Base-by-base conservation (phyloP, 2,888 invertebrate species). In the Melinaea menophilus region DNA sequence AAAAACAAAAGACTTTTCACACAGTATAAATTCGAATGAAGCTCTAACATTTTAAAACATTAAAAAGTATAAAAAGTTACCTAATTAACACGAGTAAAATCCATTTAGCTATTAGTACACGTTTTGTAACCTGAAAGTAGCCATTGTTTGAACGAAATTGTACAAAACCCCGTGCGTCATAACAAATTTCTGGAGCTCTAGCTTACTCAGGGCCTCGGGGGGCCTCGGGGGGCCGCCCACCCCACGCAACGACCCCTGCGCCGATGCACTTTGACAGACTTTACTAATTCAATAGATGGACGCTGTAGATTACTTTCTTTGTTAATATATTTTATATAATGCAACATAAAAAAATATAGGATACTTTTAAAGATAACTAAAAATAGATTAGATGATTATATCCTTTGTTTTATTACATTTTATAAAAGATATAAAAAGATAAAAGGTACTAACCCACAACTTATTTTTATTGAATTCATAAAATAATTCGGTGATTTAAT, bases 231-330 rank as follows among this genome's bases (percentile, higher is more conserved):
- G 68, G 74, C 75, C 75, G 67, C 75, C 73, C 72, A 72, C 79
- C 88, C 90, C 90, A 90, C 90, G 90, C 90, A 90, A 90, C 89
- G 90, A 90, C 90, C 89, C 89, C 89, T 90, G 89, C 87, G 89
- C 80, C 88, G 84, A 86, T 89, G 89, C 88, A 89, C 89, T 89
- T 88, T 89, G 89, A 88, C 89, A 89, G 89, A 88, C 86, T 89
- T 89, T 85, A 87, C 88, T 89, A 88, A 90, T 90, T 88, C 88
- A 88, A 89, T 88, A 86, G 87, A 88, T 86, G 88, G 87, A 86
- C 88, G 84, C 78, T 78, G 80, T 78, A 68, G 80, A 69, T 72
- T 64, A 67, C 64, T 65, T 70, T 71, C 72, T 72, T 72, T 72
- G 71, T 71, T 63, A 51, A 59, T 57, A 51, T 31, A 51, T 31